Conservation (phyloP, 2,113 vertebrate genomes). For the Cheilinus undulatus region DNA sequence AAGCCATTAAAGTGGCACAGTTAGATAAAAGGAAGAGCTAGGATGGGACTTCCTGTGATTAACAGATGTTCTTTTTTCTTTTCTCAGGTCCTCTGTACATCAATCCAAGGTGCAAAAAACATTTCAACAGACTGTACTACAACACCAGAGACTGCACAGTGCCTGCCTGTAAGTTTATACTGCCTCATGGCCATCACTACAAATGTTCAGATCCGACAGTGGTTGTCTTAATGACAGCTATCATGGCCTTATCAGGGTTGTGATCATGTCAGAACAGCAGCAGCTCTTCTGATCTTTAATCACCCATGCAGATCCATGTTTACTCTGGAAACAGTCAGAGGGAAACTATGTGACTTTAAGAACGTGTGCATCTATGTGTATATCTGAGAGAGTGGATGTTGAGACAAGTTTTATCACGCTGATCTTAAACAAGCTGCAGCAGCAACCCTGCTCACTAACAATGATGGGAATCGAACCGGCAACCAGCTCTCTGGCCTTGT, state of each 20-base stretch:
- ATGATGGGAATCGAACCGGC: constrained; percentile 3
- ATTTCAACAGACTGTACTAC: constrained; percentile 93
- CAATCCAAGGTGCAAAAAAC: constrained; percentile 93
- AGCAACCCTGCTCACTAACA: constrained; percentile 16
- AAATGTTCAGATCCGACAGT: no score
- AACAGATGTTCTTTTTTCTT: neutral
- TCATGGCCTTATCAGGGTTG: neutral
- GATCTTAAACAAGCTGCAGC: constrained; percentile 22
- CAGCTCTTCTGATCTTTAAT: constrained; percentile 11
- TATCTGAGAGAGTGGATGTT: constrained; percentile 5
- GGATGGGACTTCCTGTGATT: no score
- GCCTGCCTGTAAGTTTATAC: constrained; percentile 89
- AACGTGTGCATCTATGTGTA: constrained; percentile 5
- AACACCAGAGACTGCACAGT: constrained; percentile 94
- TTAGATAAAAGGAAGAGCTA: no score
- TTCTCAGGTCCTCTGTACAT: constrained; percentile 92
- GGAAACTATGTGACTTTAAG: neutral
- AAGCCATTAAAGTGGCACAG: no score
- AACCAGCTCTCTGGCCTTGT: neutral
- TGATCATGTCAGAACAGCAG: constrained; percentile 20
- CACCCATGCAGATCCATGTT: constrained; percentile 8
- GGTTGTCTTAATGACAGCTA: no score
- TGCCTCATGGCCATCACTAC: neutral
- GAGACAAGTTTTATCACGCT: constrained; percentile 55
- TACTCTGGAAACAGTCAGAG: neutral